Evolutionary conservation across 2,797 vertebrate genomes (phyloP).

Genomic region (Oreochromis mossambicus): DNA sequence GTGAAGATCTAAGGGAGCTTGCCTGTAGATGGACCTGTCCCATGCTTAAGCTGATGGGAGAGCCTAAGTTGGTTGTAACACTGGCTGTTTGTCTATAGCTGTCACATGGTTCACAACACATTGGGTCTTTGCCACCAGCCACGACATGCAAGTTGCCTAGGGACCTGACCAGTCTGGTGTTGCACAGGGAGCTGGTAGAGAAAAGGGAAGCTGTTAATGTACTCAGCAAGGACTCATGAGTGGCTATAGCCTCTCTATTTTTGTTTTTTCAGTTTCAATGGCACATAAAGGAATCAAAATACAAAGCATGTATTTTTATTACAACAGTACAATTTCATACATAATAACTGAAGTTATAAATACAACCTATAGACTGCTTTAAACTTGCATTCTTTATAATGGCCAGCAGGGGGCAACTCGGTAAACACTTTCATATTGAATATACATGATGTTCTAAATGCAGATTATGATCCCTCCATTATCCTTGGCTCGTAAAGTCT

Average conservation of each 20-base stretch:
- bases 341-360: not conserved
- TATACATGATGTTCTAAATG: not conserved
- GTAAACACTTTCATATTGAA: not conserved
- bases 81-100: conserved; percentile 61
- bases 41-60: conserved; percentile 71
- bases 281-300: not conserved
- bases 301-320: not conserved
- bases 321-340: not conserved
- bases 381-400: not conserved
- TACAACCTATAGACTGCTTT: not conserved
- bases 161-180: conserved; percentile 75
- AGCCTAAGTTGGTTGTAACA: conserved; percentile 59
- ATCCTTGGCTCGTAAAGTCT: not conserved
- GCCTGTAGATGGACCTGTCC: conserved; percentile 68
- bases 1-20: conserved; percentile 49
- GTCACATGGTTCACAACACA: conserved; percentile 67
- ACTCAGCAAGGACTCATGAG: conserved; percentile 28
- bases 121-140: conserved; percentile 66
- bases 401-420: not conserved
- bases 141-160: conserved; percentile 79
- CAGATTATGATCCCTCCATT: not conserved
- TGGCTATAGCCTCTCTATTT: conserved; percentile 62
- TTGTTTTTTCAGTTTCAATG: conserved; percentile 26
- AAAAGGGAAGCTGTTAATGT: conserved; percentile 65
- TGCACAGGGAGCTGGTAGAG: conserved; percentile 76